Percentiles rank a stretch among this genome's conserved stretches.
Conservation (phyloP, 2,113 vertebrate species). For the Puma concolor region DNA sequence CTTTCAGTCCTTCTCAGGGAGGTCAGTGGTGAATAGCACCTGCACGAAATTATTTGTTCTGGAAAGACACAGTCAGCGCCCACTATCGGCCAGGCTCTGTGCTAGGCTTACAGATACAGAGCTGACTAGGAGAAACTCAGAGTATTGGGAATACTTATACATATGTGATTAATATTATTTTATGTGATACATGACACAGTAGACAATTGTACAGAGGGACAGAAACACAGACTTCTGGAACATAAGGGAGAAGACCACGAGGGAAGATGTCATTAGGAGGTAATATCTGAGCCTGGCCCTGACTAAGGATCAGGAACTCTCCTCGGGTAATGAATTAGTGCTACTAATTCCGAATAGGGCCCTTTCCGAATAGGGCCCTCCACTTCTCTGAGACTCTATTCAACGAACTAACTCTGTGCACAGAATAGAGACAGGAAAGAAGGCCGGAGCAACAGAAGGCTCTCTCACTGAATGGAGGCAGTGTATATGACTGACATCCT, state of each 20-base stretch:
- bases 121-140: neutral
- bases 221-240: neutral
- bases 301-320: neutral
- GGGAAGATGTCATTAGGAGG: neutral
- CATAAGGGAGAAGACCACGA: neutral
- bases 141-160: neutral
- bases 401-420: neutral
- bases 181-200: neutral
- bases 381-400: neutral
- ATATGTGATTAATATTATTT: neutral
- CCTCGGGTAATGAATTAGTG: neutral
- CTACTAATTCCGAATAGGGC: neutral
- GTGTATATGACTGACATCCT: neutral
- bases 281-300: neutral
- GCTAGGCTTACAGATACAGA: neutral
- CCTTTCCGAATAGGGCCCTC: neutral
- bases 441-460: neutral
- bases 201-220: neutral
- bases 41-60: neutral
- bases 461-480: neutral
- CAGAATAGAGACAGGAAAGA: neutral
- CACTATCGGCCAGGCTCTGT: neutral
- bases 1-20: neutral
- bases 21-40: fast-evolving
- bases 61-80: neutral